Conservation (phyloP, 53 echinoderm and acorn worm species). For the Actinopyga echinites region DNA sequence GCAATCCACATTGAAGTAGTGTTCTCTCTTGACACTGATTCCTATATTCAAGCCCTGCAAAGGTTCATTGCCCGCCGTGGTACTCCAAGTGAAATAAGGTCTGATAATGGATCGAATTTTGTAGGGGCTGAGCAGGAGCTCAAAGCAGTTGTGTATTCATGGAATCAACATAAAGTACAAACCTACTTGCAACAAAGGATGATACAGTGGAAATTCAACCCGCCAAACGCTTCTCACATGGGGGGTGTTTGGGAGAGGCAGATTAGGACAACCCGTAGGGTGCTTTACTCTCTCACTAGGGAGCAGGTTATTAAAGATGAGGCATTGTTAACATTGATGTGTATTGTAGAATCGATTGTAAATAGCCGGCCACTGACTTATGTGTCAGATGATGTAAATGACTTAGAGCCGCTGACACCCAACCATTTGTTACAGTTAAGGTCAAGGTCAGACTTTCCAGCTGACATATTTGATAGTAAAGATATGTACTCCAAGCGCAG, state of each 20-base stretch:
- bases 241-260: constrained; percentile 71
- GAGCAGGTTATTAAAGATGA: constrained; percentile 63
- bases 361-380: constrained; percentile 47
- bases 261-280: constrained; percentile 59
- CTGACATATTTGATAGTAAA: constrained; percentile 1
- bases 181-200: constrained; percentile 43
- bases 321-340: constrained; percentile 35
- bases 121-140: constrained; percentile 69
- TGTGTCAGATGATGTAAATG: constrained; percentile 18
- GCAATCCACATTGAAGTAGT: constrained; percentile 67
- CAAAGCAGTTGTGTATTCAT: constrained; percentile 15
- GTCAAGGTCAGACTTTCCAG: constrained; percentile 2
- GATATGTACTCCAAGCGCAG: constrained; percentile 37
- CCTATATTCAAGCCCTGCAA: constrained; percentile 59
- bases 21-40: constrained; percentile 55
- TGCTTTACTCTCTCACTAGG: constrained; percentile 42
- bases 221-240: constrained; percentile 71
- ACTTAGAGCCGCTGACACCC: neutral
- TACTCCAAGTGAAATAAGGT: constrained; percentile 53
- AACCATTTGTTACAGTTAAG: constrained; percentile 27
- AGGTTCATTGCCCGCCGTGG: constrained; percentile 63
- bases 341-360: constrained; percentile 48
- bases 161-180: constrained; percentile 52
- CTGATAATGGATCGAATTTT: constrained; percentile 83
- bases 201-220: constrained; percentile 68